phyloP scores from a whole-genome alignment of 2,113 vertebrate species.

The Bubalus kerabau region DNA sequence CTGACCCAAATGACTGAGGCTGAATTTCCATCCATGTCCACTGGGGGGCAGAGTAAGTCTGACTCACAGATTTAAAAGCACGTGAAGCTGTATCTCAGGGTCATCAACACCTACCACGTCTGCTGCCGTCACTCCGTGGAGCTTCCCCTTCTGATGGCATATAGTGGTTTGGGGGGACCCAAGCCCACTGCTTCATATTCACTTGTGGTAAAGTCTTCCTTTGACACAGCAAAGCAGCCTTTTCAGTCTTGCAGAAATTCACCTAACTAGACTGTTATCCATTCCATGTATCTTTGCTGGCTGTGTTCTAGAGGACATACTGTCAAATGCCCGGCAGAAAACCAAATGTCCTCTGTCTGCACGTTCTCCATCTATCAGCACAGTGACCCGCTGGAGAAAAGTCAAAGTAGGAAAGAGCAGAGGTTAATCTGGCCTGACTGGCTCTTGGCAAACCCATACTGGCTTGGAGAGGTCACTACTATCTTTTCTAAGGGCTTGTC shows the following conservation, averaged over 20 bases:
- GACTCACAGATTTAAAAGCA: background rate
- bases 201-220: background rate
- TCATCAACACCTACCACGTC: too few species aligned
- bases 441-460: background rate
- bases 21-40: background rate
- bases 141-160: background rate
- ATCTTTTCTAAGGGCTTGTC: background rate
- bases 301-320: background rate
- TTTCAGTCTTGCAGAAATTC: background rate
- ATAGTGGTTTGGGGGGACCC: background rate
- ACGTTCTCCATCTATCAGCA: background rate
- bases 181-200: background rate
- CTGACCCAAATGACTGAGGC: background rate
- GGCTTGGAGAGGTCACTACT: background rate
- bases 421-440: background rate
- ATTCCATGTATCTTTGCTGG: background rate
- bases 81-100: background rate
- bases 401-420: background rate
- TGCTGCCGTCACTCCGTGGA: accelerated
- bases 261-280: background rate
- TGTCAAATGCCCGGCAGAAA: background rate
- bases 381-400: background rate
- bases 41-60: background rate
- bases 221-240: background rate
- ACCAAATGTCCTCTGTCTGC: background rate